These are phyloP conservation scores for Neogale vison DNA, from an alignment of 2,113 vertebrate species.

Conservation along the genomic window DNA sequence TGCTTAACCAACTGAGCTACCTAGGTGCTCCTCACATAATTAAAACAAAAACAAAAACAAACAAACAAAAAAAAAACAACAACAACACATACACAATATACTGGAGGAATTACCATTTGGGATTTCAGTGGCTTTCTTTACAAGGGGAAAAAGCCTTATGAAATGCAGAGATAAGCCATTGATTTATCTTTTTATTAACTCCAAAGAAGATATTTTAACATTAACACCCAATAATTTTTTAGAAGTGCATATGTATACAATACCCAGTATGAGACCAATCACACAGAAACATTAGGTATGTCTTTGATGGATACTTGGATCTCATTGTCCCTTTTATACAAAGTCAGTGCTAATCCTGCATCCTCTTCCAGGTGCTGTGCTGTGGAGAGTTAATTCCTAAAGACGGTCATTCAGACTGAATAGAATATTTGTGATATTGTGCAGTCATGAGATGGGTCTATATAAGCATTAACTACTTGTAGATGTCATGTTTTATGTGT, in stretches of 20 bases:
- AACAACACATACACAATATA: not conserved
- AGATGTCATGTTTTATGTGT: not conserved
- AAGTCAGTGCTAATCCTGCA: not conserved
- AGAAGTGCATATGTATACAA: not conserved
- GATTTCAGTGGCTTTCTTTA: conserved; percentile 17
- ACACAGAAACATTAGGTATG: not conserved
- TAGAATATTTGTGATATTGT: not conserved
- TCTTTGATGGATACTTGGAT: not conserved
- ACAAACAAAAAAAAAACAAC: not conserved
- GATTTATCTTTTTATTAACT: not conserved
- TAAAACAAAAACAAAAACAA: not conserved
- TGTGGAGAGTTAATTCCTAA: not conserved
- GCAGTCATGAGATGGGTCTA: not conserved
- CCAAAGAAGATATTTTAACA: not conserved
- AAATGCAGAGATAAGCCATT: not conserved
- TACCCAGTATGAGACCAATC: not conserved
- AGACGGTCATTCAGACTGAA: not conserved
- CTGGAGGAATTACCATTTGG: not conserved
- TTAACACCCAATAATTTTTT: not conserved
- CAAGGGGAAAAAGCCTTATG: not conserved
- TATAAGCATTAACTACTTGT: not conserved
- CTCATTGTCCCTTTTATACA: not conserved
- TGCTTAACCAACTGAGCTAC: not conserved
- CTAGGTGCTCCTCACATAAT: not conserved
- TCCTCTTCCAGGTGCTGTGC: not conserved